Conservation (phyloP, 2,888 invertebrate species). For the Parelbella ahira region DNA sequence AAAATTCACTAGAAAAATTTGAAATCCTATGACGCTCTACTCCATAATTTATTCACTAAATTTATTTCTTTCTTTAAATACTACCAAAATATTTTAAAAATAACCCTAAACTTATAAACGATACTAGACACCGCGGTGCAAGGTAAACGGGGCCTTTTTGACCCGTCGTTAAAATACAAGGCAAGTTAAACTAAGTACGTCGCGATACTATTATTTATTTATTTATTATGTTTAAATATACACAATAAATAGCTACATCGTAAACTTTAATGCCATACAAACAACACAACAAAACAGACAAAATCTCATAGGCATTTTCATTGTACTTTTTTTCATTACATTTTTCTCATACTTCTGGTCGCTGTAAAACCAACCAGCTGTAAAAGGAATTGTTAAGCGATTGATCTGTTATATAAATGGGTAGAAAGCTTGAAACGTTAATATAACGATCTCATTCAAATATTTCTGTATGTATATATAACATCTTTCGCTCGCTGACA, state of each 20-base stretch:
- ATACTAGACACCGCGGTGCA: slow-evolving; percentile 3
- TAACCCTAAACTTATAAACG: slow-evolving; percentile 16
- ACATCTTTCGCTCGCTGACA: too few species aligned
- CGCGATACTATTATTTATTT: too few species aligned
- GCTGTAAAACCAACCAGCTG: slow-evolving; percentile 5
- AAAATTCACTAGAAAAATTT: slow-evolving; percentile 42
- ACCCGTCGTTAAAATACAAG: slow-evolving; percentile 3
- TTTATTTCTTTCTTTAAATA: slow-evolving; percentile 16
- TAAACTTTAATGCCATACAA: slow-evolving; percentile 2
- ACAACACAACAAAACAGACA: too few species aligned
- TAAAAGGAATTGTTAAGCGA: slow-evolving; percentile 10
- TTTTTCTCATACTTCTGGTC: slow-evolving; percentile 3
- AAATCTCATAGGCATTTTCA: too few species aligned
- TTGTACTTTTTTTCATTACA: slow-evolving; percentile 4
- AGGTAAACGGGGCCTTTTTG: slow-evolving; percentile 3
- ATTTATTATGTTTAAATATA: slow-evolving; percentile 6
- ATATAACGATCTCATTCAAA: too few species aligned
- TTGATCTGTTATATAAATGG: too few species aligned
- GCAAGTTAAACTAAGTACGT: slow-evolving; percentile 21
- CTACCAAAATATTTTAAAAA: slow-evolving; percentile 14
- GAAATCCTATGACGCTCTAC: slow-evolving; percentile 32
- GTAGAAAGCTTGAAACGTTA: too few species aligned
- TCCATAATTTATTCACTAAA: slow-evolving; percentile 1
- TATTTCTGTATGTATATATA: too few species aligned
- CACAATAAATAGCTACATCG: slow-evolving; percentile 14